Evolutionary conservation across 2,113 vertebrate species (phyloP).

Genomic region (Oophaga pumilio): DNA sequence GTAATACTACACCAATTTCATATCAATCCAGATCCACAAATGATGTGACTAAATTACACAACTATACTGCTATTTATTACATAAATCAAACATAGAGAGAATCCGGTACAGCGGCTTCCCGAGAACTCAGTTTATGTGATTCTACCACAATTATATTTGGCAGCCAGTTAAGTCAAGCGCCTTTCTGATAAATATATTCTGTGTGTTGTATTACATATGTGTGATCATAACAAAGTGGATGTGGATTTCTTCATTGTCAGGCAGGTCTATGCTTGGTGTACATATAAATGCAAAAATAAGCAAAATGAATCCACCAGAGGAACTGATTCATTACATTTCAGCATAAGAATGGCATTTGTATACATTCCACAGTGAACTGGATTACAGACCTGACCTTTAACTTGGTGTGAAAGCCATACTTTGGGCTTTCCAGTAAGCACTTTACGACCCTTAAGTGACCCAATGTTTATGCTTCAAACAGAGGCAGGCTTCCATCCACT

Average conservation of each 20-base stretch:
- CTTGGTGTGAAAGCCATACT: conserved; percentile 53
- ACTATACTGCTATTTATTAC: background rate
- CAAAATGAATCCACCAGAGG: conserved; percentile 50
- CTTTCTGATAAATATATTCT: conserved; percentile 6
- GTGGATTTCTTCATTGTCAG: conserved; percentile 55
- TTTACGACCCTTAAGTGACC: conserved; percentile 58
- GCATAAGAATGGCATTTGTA: conserved; percentile 48
- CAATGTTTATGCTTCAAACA: conserved; percentile 55
- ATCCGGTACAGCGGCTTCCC: background rate
- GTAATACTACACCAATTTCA: background rate
- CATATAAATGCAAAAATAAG: conserved; percentile 53
- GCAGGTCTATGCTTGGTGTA: conserved; percentile 40
- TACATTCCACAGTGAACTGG: conserved; percentile 52
- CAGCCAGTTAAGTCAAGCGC: background rate
- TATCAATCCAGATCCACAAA: background rate
- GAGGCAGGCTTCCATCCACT: conserved; percentile 54
- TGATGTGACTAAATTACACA: background rate
- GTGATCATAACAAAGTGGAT: conserved; percentile 34
- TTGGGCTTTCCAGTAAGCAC: conserved; percentile 44
- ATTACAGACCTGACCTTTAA: conserved; percentile 55
- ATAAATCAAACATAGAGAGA: background rate
- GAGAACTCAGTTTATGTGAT: background rate
- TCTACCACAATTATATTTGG: background rate
- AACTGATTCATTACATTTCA: conserved; percentile 53
- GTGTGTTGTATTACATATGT: conserved; percentile 11